phyloP scores from a whole-genome alignment of 35 echinoderm and acorn worm genomes.

The Lytechinus variegatus region DNA sequence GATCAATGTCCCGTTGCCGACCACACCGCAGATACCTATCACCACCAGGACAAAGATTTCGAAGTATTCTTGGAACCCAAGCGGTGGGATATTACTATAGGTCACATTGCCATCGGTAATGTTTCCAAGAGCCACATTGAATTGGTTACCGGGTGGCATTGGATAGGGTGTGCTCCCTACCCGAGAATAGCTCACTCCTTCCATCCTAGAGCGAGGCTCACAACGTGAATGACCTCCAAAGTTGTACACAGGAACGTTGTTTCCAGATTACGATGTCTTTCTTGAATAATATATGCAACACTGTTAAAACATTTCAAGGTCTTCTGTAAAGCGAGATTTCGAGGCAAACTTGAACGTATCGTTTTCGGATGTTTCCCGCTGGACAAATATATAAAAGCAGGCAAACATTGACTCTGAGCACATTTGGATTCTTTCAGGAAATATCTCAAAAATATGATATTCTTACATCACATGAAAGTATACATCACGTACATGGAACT shows the following conservation, averaged over 20 bases:
- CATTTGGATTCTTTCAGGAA: not conserved
- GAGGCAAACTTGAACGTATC: not conserved
- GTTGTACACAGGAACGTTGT: not conserved
- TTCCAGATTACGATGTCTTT: not conserved
- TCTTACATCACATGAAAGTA: not conserved
- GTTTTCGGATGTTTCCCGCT: not conserved
- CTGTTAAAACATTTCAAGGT: not conserved
- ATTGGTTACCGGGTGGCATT: not conserved
- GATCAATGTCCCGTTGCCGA: conserved; percentile 86
- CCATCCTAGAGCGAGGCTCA: not conserved
- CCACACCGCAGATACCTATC: conserved; percentile 64
- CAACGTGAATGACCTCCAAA: not conserved
- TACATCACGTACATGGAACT: not conserved
- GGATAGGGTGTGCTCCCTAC: conserved; percentile 26
- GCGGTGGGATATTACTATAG: not conserved
- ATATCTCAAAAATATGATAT: not conserved
- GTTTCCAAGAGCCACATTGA: not conserved
- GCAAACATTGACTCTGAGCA: not conserved
- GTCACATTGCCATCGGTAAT: not conserved
- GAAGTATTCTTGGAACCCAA: conserved; percentile 23
- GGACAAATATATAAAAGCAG: not conserved
- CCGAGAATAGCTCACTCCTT: conserved; percentile 15
- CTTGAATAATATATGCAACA: not conserved
- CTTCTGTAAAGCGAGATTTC: not conserved
- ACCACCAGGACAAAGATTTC: conserved; percentile 59